Conservation (phyloP, 2,888 invertebrate species). For the Nomada hirtipes region DNA sequence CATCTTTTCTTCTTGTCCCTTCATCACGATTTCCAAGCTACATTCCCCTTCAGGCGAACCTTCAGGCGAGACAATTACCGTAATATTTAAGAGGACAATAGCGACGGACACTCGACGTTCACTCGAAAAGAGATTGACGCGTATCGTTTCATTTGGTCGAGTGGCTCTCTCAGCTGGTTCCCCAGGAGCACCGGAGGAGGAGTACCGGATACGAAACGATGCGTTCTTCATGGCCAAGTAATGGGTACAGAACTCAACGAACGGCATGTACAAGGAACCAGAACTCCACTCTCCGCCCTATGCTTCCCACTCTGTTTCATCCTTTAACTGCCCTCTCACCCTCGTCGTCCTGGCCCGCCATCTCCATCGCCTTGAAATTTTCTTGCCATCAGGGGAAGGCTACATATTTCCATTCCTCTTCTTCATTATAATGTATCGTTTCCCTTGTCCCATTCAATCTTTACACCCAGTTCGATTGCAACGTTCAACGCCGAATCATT, state of each 20-base stretch:
- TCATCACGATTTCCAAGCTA: neutral
- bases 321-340: constrained; percentile 42
- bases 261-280: constrained; percentile 16
- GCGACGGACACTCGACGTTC: neutral
- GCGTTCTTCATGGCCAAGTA: constrained; percentile 12
- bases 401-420: neutral
- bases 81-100: neutral
- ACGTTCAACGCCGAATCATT: too few relatives aligned
- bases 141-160: constrained; percentile 15
- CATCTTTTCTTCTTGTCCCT: too few relatives aligned
- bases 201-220: constrained; percentile 12
- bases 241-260: constrained; percentile 3
- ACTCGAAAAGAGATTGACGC: neutral
- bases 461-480: too few relatives aligned
- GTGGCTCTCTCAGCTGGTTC: constrained; percentile 23
- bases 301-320: constrained; percentile 17
- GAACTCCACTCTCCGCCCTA: neutral
- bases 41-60: neutral
- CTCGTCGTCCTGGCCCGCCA: constrained; percentile 3
- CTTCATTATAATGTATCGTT: too few relatives aligned
- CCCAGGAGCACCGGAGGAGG: neutral
- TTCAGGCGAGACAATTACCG: neutral
- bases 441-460: too few relatives aligned
- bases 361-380: constrained; percentile 30
- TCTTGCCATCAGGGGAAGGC: neutral